Base-by-base conservation (phyloP, 2,113 vertebrate genomes). In the Neotoma lepida region DNA sequence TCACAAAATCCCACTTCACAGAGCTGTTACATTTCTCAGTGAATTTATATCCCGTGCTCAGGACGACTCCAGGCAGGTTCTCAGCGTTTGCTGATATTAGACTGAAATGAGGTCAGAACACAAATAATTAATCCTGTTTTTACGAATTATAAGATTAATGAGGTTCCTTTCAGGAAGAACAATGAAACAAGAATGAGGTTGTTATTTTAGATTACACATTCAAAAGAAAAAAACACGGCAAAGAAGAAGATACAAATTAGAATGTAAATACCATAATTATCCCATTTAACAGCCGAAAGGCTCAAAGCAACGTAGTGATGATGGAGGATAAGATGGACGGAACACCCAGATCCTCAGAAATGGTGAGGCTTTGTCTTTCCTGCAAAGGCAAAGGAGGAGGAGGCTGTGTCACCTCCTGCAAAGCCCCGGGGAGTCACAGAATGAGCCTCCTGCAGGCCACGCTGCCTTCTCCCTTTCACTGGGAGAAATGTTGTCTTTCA, bases 71-170 rank as follows among this genome's bases (percentile, higher is more conserved):
- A 85, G 54, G 28, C 26, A 39, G 39, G 9, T 73, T 56, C 46
- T 74, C n/a, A 90, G 61, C 39, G 18, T 61, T 74, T 86, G 35
- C 35, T 82, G 28, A 58, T 85, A 24, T 74, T 70, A 78, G 70
- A 78, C 56, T 76, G 30, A 81, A 88, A 61, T 4, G 44, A 93
- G 77, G 81, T 82, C 61, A 92, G 51, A n/a, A 44, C 35, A 82
- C 81, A 61, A 81, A 81, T 20, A 77, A 66, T 77, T 82, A 66
- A 91, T 93, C 33, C 51, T 22, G 46, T 82, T 96, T 66, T 92
- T 85, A 86, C 51, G 71, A 85, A 94, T 81, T 68, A 39, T 80
- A 64, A 93, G 68, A 95, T 66, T 76, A 76, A 80, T 35, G 80
- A 70, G 64, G 15, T 76, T 88, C 39, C 15, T 92, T 95, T 88